Percentiles rank a stretch among this genome's conserved stretches.
These are phyloP conservation scores for Cliona cf. orientalis DNA, from an alignment of 37 sponge, comb jelly and placozoan species.

Conservation along the genomic window DNA sequence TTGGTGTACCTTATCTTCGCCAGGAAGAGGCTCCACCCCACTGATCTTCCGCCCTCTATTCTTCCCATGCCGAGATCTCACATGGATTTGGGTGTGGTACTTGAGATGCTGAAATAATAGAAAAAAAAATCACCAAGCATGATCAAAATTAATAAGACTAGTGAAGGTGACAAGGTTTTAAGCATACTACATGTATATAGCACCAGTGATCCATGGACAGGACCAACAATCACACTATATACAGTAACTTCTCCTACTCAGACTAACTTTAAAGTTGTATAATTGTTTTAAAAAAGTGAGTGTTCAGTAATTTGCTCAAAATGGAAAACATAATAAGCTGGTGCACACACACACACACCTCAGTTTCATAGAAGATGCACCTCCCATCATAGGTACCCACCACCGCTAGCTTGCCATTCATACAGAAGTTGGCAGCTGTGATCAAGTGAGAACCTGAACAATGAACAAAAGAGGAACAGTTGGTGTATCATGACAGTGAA, in stretches of 20 bases:
- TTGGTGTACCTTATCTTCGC: slow-evolving; percentile 91
- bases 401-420: slow-evolving; percentile 90
- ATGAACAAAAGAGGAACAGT: background rate
- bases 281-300: too few species aligned
- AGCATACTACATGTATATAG: background rate
- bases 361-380: slow-evolving; percentile 95
- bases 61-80: slow-evolving; percentile 87
- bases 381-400: slow-evolving; percentile 96
- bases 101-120: slow-evolving; percentile 93
- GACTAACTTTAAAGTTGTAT: too few species aligned
- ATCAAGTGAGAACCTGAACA: slow-evolving; percentile 83
- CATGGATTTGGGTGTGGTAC: slow-evolving; percentile 98
- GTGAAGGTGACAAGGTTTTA: background rate
- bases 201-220: too few species aligned
- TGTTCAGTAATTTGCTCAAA: too few species aligned
- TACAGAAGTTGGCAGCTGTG: slow-evolving; percentile 95
- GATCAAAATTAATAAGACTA: background rate
- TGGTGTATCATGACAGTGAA: background rate
- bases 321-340: background rate
- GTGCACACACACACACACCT: slow-evolving; percentile 47
- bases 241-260: too few species aligned
- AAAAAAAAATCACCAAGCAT: background rate
- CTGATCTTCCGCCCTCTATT: slow-evolving; percentile 94
- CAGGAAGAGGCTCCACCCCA: slow-evolving; percentile 92
- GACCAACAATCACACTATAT: too few species aligned